phyloP scores from a whole-genome alignment of 2,888 invertebrate species.

The Rhynchonema sp. region DNA sequence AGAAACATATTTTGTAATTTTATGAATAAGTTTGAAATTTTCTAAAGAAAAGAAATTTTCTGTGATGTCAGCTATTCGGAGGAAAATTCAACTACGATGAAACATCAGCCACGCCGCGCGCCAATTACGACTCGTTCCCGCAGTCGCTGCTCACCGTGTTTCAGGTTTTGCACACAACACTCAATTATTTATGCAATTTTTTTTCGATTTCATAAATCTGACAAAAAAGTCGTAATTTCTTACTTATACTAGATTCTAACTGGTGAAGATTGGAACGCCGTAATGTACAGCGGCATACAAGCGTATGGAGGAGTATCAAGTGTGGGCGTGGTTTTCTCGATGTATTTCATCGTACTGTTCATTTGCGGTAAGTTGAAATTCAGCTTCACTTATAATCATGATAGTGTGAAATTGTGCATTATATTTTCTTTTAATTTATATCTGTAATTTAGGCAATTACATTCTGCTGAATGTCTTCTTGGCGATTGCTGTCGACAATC shows the following conservation, averaged over 20 bases:
- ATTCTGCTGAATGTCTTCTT: constrained; percentile 98
- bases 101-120: constrained; percentile 65
- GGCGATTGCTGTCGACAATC: constrained; percentile 99
- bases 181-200: neutral
- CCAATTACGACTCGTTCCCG: constrained; percentile 97
- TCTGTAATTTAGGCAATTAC: constrained; percentile 43
- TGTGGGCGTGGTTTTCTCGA: constrained; percentile 54
- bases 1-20: constrained; percentile 29
- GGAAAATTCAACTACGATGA: constrained; percentile 69
- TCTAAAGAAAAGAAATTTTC: neutral
- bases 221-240: neutral
- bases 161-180: constrained; percentile 58
- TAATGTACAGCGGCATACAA: constrained; percentile 97
- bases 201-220: neutral
- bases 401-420: too few species aligned
- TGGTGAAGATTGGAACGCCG: constrained; percentile 98
- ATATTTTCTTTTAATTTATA: too few species aligned
- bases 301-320: constrained; percentile 88
- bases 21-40: neutral
- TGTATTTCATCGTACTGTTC: constrained; percentile 92
- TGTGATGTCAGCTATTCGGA: neutral
- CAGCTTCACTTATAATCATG: neutral
- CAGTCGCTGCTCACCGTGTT: constrained; percentile 94
- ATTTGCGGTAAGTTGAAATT: constrained; percentile 45
- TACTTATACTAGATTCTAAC: constrained; percentile 59